phyloP scores from a whole-genome alignment of 2,797 vertebrate species.

The Vultur gryphus region DNA sequence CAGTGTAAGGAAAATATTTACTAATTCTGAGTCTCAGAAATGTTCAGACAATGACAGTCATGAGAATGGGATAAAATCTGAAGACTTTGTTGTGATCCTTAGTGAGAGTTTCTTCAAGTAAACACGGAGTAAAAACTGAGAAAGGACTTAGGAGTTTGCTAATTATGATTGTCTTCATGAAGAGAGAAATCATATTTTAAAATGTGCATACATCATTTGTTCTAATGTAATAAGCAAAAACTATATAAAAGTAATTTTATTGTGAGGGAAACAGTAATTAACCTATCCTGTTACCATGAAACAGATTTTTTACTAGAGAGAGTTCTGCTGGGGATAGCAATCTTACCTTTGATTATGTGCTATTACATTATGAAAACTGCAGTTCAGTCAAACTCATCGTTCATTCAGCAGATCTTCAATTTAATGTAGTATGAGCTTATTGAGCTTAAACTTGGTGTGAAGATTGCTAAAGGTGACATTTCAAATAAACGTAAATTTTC shows the following conservation, averaged over 20 bases:
- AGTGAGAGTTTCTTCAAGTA: not conserved
- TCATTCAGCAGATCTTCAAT: not conserved
- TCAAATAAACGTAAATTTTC: slow-evolving; percentile 21
- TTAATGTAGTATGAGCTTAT: not conserved
- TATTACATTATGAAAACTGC: not conserved
- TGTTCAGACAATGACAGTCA: not conserved
- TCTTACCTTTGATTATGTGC: not conserved
- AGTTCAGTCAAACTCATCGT: not conserved
- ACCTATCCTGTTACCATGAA: not conserved
- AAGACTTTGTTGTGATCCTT: not conserved
- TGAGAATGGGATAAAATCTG: not conserved
- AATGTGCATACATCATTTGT: not conserved
- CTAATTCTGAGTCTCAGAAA: not conserved
- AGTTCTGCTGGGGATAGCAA: not conserved
- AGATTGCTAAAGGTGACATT: slow-evolving; percentile 43
- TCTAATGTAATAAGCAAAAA: not conserved
- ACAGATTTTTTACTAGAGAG: not conserved
- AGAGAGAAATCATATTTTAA: not conserved
- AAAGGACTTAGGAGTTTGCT: not conserved
- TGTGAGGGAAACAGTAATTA: not conserved
- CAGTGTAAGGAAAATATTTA: not conserved
- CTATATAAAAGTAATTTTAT: not conserved
- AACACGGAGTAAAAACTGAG: not conserved
- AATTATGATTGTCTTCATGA: not conserved
- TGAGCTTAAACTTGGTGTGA: not conserved